phyloP scores from a whole-genome alignment of 2,113 vertebrate genomes.

The Eulacestoma nigropectus region DNA sequence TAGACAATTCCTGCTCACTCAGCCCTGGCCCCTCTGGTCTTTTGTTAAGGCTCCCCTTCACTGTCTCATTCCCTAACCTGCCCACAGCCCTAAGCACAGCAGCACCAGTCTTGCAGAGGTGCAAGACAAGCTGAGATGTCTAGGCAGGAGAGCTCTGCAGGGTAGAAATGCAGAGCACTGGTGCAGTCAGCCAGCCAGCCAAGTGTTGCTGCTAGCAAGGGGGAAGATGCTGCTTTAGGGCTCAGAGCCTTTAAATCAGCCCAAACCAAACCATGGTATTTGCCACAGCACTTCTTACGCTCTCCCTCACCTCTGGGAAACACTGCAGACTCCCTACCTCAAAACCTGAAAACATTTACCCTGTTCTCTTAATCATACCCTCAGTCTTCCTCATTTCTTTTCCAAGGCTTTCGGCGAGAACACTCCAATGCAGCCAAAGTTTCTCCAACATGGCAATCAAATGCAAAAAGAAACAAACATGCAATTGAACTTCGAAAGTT shows the following conservation, averaged over 20 bases:
- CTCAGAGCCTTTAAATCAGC: neutral
- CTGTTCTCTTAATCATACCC: neutral
- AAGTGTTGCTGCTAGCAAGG: neutral
- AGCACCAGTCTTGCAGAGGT: neutral
- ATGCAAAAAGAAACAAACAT: neutral
- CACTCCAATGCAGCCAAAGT: neutral
- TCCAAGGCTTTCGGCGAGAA: neutral
- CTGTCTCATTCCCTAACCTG: neutral
- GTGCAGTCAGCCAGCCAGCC: neutral
- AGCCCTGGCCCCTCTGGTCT: neutral
- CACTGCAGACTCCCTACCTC: neutral
- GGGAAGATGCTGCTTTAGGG: neutral
- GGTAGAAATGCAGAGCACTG: neutral
- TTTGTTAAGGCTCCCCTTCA: neutral
- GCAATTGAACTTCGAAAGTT: neutral
- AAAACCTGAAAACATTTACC: neutral
- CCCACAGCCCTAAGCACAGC: neutral
- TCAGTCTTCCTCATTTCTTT: neutral
- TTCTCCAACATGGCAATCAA: neutral
- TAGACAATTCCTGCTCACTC: neutral
- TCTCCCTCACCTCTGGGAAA: neutral
- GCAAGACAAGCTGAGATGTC: neutral
- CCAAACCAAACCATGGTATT: neutral
- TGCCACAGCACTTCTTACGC: neutral
- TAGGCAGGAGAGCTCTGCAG: neutral